Percentiles rank a stretch among this genome's conserved stretches.
phyloP scores from a whole-genome alignment of 2,797 vertebrate genomes.

The Anguilla megastoma region DNA sequence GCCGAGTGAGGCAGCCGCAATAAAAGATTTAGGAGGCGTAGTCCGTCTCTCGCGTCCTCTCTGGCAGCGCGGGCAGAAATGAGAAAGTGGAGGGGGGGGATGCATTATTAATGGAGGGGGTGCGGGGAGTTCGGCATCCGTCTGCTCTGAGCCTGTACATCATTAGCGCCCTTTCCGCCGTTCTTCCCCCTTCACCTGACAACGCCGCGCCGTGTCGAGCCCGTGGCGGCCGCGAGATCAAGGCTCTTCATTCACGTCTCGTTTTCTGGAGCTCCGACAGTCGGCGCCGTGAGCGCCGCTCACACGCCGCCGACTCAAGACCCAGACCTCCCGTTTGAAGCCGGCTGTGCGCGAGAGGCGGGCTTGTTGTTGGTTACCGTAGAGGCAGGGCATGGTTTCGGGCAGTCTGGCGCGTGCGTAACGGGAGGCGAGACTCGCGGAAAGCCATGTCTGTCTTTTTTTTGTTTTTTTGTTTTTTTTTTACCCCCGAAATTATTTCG shows the following conservation, averaged over 20 bases:
- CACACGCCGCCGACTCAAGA: background rate
- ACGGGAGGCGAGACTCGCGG: background rate
- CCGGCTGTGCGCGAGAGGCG: background rate
- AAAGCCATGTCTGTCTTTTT: background rate
- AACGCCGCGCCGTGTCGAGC: background rate
- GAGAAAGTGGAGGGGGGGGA: background rate
- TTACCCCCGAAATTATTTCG: background rate
- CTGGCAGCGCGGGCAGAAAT: background rate
- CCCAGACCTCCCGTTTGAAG: background rate
- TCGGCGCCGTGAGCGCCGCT: background rate
- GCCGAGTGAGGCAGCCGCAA: background rate
- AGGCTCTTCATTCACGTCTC: background rate
- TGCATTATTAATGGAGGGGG: constrained; percentile 17
- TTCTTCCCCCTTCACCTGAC: constrained; percentile 14
- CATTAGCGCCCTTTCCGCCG: constrained; percentile 16
- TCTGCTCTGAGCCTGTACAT: constrained; percentile 13
- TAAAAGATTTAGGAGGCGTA: background rate
- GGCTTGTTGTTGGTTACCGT: background rate
- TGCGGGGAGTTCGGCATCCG: constrained; percentile 8
- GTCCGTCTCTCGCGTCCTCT: background rate
- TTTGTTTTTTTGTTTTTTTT: background rate
- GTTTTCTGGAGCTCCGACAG: background rate
- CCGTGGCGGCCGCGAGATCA: constrained; percentile 1
- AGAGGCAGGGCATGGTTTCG: background rate
- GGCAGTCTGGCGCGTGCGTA: background rate